Percentiles rank a stretch among this genome's conserved stretches.
Evolutionary conservation across 2,888 invertebrate species (phyloP).

Genomic region (Ryuthela nishihirai): DNA sequence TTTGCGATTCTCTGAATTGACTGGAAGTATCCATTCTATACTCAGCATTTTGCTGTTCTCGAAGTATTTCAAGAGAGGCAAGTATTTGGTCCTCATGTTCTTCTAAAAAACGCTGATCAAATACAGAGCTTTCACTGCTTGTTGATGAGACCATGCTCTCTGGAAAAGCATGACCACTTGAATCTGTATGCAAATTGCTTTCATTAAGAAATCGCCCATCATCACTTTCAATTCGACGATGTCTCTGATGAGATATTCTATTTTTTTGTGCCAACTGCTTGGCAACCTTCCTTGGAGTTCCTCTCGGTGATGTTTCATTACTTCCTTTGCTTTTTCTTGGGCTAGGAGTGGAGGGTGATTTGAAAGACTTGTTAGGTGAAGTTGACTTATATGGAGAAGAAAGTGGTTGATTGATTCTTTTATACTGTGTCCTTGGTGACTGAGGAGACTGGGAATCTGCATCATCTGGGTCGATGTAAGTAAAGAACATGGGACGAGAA

Average conservation of each 20-base stretch:
- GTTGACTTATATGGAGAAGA: slow-evolving; percentile 21
- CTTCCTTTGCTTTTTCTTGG: slow-evolving; percentile 13
- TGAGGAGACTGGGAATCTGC: background rate
- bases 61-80: slow-evolving; percentile 19
- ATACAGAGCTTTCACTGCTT: slow-evolving; percentile 27
- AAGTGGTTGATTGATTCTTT: slow-evolving; percentile 16
- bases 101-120: slow-evolving; percentile 15
- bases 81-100: slow-evolving; percentile 27
- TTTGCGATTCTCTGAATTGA: too few species aligned
- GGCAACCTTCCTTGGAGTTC: slow-evolving; percentile 15
- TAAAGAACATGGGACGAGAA: slow-evolving; percentile 29
- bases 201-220: background rate
- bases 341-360: slow-evolving; percentile 3
- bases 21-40: too few species aligned
- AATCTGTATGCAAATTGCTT: background rate
- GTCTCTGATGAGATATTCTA: slow-evolving; percentile 2
- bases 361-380: slow-evolving; percentile 12
- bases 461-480: slow-evolving; percentile 20
- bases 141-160: slow-evolving; percentile 27
- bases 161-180: slow-evolving; percentile 6
- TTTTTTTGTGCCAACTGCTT: background rate
- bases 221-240: slow-evolving; percentile 9
- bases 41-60: slow-evolving; percentile 17
- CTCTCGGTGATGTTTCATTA: slow-evolving; percentile 15
- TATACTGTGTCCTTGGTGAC: slow-evolving; percentile 23